These are phyloP conservation scores for Hippocampus abdominalis DNA, from an alignment of 2,113 vertebrate species.

Conservation along the genomic window DNA sequence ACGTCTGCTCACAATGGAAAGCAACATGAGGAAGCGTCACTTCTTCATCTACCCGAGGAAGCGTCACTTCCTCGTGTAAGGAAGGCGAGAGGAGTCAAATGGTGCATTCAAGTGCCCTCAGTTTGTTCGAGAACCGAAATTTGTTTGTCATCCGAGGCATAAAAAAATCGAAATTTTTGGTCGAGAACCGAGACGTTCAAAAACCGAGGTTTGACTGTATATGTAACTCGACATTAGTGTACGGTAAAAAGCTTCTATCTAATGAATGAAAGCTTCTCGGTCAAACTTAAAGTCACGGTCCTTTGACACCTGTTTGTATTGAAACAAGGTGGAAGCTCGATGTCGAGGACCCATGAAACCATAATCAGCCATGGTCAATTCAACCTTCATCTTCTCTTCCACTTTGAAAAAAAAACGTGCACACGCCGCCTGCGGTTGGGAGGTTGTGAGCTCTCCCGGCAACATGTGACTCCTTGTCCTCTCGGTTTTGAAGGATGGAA, in stretches of 20 bases:
- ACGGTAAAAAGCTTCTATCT: neutral
- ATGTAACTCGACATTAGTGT: neutral
- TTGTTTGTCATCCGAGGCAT: too few species aligned
- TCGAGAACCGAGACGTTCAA: too few species aligned
- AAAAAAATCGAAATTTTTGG: too few species aligned
- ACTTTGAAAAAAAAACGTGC: constrained; percentile 42
- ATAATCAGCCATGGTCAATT: constrained; percentile 45
- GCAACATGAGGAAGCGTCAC: too few species aligned
- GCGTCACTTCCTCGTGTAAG: too few species aligned
- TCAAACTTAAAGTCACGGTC: constrained; percentile 2
- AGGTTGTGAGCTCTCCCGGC: constrained; percentile 40
- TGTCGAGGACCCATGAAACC: neutral
- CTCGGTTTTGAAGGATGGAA: constrained; percentile 36
- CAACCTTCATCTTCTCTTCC: constrained; percentile 37
- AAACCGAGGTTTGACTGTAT: too few species aligned
- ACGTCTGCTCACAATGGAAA: too few species aligned
- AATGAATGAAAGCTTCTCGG: neutral
- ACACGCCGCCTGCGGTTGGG: constrained; percentile 36
- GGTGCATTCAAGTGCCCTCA: too few species aligned
- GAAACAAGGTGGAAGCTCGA: constrained; percentile 4
- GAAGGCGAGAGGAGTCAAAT: too few species aligned
- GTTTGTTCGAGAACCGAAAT: too few species aligned
- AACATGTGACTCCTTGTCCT: constrained; percentile 28
- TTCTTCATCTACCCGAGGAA: too few species aligned
- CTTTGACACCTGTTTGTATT: constrained; percentile 28